Base-by-base conservation (phyloP, 2,888 invertebrate genomes). In the Pteria penguin region DNA sequence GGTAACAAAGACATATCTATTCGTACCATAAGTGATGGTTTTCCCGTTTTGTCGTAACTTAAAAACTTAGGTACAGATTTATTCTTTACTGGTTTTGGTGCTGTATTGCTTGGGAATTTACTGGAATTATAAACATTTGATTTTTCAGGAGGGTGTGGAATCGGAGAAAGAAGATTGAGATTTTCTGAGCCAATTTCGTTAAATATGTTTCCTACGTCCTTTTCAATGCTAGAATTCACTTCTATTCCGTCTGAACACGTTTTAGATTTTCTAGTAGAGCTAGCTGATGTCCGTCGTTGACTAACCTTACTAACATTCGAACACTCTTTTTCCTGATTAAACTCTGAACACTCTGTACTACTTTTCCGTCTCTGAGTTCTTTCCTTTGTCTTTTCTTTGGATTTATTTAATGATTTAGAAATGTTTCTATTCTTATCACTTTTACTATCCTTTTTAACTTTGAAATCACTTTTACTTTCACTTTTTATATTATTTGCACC, bases 11-110 rank as follows among this genome's bases (percentile, higher is more conserved):
- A 70, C 31, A 75, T 36, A 70, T 68, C 45, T 11, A 75, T 32
- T 26, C 65, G 60, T 14, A 75, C 75, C 18, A 70, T 45, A 36
- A 75, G 69, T 33, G 70, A 70, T 31, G 75, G 75, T 65, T 70
- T 75, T n/a, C 70, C 75, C 52, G 58, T 57, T 62, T 58, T 72
- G 27, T 67, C 36, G 33, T 57, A 68, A 4, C 57, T 55, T 55
- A 68, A 57, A 55, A 55, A 45, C 45, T 45, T 45, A 8, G 8
- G 45, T 45, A 45, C 26, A n/a, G 55, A 27, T 31, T 68, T 33
- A 26, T 57, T 57, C 33, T 68, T 68, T 14, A 57, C 24, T 2
- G 55, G n/a, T 32, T 31, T 57, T 32, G 27, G 29, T 14, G 33
- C 22, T 57, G 55, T n/a, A 8, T 18, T 45, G 18, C 11, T 14